Percentiles rank a stretch among this genome's conserved stretches.
phyloP scores from a whole-genome alignment of 1,140 invertebrate genomes.

The Hirudo medicinalis region DNA sequence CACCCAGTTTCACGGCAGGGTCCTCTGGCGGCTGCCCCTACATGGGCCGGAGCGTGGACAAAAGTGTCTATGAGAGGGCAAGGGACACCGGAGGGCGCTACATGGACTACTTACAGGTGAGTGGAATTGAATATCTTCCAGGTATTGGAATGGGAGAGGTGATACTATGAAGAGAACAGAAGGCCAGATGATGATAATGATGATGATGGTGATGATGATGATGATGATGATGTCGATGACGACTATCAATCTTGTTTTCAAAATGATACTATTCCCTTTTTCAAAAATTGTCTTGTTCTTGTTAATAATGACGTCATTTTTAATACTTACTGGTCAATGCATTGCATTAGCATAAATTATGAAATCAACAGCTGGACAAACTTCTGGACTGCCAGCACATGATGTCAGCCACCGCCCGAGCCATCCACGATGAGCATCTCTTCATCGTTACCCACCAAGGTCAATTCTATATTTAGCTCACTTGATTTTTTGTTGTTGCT shows the following conservation, averaged over 20 bases:
- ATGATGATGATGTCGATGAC: no score
- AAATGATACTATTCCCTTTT: no score
- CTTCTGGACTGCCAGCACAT: constrained; percentile 70
- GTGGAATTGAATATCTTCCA: neutral
- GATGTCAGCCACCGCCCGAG: constrained; percentile 56
- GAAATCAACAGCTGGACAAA: constrained; percentile 58
- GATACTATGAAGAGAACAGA: no score
- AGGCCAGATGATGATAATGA: no score
- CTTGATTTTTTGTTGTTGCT: no score
- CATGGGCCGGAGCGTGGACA: neutral
- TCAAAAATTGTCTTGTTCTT: no score
- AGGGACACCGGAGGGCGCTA: neutral
- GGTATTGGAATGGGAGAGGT: no score
- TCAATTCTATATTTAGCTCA: constrained; percentile 37
- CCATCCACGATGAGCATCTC: constrained; percentile 89
- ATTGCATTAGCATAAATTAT: constrained; percentile 1
- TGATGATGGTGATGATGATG: no score
- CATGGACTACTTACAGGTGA: constrained; percentile 3
- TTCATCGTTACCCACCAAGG: constrained; percentile 97
- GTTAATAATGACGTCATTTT: no score
- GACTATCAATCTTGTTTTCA: no score
- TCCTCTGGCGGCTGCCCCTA: neutral
- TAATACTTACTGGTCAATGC: no score
- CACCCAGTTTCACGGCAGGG: neutral
- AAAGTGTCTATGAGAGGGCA: neutral